Base-by-base conservation (phyloP, 2,888 invertebrate genomes). In the Cataglyphis cursor region DNA sequence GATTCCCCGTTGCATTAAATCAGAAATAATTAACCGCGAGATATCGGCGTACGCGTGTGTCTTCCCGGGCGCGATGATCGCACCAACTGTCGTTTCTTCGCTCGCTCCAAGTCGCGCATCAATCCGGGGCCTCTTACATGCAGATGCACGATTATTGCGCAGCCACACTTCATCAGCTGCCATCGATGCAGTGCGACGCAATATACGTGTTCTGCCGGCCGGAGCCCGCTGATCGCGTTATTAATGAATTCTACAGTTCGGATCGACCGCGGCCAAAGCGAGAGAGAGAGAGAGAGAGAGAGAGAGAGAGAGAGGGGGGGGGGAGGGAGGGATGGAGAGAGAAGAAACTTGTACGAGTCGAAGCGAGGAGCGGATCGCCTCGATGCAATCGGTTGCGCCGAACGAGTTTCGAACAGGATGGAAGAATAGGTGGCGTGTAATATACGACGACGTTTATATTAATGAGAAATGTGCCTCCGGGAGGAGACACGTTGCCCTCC, bases 371-470 rank as follows among this genome's bases (percentile, higher is more conserved):
- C 65, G 65, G 75, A 76, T 64, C 78, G 72, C 48, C 78, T 38
- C 72, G 72, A 66, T 82, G 75, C 76, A 76, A 84, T 84, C 73
- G 84, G 83, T 85, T 44, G 70, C 78, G 51, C 78, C 78, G 85
- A 85, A 83, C 85, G 85, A 85, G 78, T 80, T 83, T 80, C 62
- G 73, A 85, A 61, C 73, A 66, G 76, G 78, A 85, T 78, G 73
- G 61, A 85, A 85, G 83, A 85, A 85, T 85, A 83, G 75, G 76
- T 81, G 75, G 76, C 57, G 64, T 65, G 84, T 90, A 91, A 92
- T 91, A 91, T 90, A 91, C 89, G 91, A 88, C 86, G 90, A 92
- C 90, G 87, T 91, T 92, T 92, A 90, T 90, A 91, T 92, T 91
- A 91, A 92, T 91, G 90, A 91, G 90, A 92, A 92, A 87, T 90